These are phyloP conservation scores for Seira musarum DNA, from an alignment of 2,888 invertebrate species.

Conservation along the genomic window DNA sequence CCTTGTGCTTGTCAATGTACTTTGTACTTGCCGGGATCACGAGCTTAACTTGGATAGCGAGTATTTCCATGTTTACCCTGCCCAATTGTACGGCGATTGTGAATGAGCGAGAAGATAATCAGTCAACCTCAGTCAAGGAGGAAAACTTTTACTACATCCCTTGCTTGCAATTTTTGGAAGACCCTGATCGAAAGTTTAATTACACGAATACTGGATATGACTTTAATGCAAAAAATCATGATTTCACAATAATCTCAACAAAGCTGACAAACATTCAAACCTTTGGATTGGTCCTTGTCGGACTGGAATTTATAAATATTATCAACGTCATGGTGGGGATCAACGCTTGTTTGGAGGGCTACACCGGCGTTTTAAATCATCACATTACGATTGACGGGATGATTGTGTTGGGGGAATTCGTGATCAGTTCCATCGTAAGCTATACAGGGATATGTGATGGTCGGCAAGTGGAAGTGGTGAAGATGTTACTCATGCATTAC, in stretches of 20 bases:
- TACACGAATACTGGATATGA: conserved; percentile 15
- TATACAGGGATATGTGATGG: conserved; percentile 20
- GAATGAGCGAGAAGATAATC: neutral
- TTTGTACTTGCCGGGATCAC: conserved; percentile 28
- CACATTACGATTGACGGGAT: conserved; percentile 21
- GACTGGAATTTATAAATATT: conserved; percentile 12
- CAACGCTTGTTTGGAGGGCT: conserved; percentile 26
- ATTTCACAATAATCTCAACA: conserved; percentile 25
- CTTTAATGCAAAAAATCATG: neutral
- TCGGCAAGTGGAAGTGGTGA: conserved; percentile 7
- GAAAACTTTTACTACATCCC: conserved; percentile 31
- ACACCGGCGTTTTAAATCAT: conserved; percentile 9
- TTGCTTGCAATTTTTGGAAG: neutral
- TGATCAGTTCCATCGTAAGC: conserved; percentile 2
- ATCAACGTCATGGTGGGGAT: conserved; percentile 34
- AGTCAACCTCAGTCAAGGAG: neutral
- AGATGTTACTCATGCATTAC: conserved; percentile 12
- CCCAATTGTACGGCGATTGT: conserved; percentile 12
- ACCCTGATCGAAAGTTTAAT: neutral
- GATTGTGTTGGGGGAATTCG: conserved; percentile 13
- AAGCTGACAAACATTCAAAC: conserved; percentile 24
- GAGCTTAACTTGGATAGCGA: conserved; percentile 29
- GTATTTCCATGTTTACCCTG: conserved; percentile 27
- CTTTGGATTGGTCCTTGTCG: conserved; percentile 33
- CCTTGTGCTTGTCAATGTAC: conserved; percentile 21